Evolutionary conservation across 2,888 invertebrate genomes (phyloP).

Genomic region (Philereme vetulata): DNA sequence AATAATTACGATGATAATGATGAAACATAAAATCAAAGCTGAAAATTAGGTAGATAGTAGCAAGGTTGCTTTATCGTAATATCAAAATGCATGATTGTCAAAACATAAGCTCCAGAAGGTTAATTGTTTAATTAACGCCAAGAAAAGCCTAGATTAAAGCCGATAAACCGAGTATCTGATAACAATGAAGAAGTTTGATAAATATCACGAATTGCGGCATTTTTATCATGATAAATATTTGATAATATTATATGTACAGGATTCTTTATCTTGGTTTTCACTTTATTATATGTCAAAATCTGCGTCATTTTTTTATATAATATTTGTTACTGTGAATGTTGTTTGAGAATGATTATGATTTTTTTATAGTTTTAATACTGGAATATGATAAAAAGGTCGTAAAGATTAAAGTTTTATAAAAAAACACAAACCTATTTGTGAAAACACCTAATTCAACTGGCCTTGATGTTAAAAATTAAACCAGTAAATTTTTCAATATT

Average conservation of each 20-base stretch:
- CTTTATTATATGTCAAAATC: conserved; percentile 4
- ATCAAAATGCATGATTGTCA: conserved; percentile 10
- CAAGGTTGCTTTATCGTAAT: conserved; percentile 14
- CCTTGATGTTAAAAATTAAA: neutral
- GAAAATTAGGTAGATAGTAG: conserved; percentile 2
- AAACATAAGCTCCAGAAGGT: conserved; percentile 4
- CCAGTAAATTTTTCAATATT: too few species aligned
- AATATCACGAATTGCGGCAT: conserved; percentile 48
- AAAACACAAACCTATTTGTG: neutral
- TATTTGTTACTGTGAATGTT: conserved; percentile 1
- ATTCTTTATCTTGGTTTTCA: conserved; percentile 6
- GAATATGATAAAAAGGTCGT: neutral
- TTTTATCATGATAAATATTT: conserved; percentile 47
- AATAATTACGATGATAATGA: neutral
- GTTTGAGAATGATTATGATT: conserved; percentile 6
- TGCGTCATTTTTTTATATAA: neutral
- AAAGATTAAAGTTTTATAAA: neutral
- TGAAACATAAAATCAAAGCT: conserved; percentile 12
- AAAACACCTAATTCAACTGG: neutral
- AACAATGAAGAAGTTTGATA: conserved; percentile 49
- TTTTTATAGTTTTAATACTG: neutral
- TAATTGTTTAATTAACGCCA: conserved; percentile 47
- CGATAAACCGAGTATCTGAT: conserved; percentile 44
- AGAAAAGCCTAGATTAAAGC: conserved; percentile 35
- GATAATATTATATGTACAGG: conserved; percentile 11